Evolutionary conservation across 2,113 vertebrate species (phyloP).

Genomic region (Callithrix jacchus): DNA sequence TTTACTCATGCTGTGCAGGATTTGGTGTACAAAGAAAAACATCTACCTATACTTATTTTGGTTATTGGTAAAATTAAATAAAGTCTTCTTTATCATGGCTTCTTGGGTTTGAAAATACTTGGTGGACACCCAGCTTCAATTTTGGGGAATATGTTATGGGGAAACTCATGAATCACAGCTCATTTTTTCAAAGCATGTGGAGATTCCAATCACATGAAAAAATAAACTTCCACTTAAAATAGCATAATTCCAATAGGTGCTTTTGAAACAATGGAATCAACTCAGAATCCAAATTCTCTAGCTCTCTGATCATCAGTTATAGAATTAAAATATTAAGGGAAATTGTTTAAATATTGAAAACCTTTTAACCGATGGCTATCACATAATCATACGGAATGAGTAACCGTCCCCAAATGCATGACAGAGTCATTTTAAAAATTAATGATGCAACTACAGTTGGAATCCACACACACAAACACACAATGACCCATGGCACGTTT

Average conservation of each 20-base stretch:
- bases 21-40: neutral
- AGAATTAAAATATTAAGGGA: neutral
- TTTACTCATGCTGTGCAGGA: constrained; percentile 24
- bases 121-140: neutral
- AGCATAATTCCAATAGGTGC: accelerated
- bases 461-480: constrained; percentile 15
- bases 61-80: neutral
- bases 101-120: neutral
- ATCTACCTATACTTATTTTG: too few relatives aligned
- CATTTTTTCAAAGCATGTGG: neutral
- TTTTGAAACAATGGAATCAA: neutral
- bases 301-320: neutral
- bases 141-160: neutral
- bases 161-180: neutral
- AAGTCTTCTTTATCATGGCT: accelerated
- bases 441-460: constrained; percentile 56
- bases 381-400: neutral
- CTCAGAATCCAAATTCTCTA: neutral
- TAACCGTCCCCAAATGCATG: neutral
- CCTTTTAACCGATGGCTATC: neutral
- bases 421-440: constrained; percentile 18
- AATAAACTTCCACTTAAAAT: neutral
- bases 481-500: constrained; percentile 16
- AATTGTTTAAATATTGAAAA: neutral
- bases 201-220: neutral